Conservation (phyloP, 2,797 vertebrate genomes). For the Chelmon rostratus region DNA sequence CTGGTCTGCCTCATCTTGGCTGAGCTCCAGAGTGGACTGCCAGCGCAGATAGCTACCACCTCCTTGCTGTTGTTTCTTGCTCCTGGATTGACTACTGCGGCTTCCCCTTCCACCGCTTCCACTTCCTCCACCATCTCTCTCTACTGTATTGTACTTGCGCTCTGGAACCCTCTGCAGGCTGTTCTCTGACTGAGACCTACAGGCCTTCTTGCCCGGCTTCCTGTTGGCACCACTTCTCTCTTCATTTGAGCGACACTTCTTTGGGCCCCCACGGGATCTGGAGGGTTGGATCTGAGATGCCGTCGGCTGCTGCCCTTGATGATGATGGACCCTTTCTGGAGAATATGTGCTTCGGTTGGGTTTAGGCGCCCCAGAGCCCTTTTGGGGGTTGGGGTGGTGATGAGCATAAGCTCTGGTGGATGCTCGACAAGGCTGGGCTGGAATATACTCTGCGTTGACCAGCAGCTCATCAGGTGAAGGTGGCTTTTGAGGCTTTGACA, state of each 20-base stretch:
- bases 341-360: conserved; percentile 75
- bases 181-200: conserved; percentile 90
- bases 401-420: conserved; percentile 72
- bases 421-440: conserved; percentile 81
- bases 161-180: conserved; percentile 84
- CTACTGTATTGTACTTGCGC: conserved; percentile 86
- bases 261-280: conserved; percentile 71
- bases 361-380: conserved; percentile 63
- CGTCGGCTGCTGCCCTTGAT: conserved; percentile 58
- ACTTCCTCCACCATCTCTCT: conserved; percentile 80
- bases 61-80: conserved; percentile 72
- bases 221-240: conserved; percentile 67
- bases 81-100: conserved; percentile 70
- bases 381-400: conserved; percentile 56
- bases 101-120: conserved; percentile 64
- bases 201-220: conserved; percentile 85
- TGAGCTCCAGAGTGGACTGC: conserved; percentile 89
- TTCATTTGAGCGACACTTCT: conserved; percentile 87
- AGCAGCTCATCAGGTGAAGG: conserved; percentile 82
- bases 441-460: conserved; percentile 90
- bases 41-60: conserved; percentile 77
- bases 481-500: conserved; percentile 48
- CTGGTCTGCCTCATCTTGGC: conserved; percentile 84
- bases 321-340: conserved; percentile 71
- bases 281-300: conserved; percentile 55